These are phyloP conservation scores for Zosterops borbonicus DNA, from an alignment of 2,113 vertebrate species.

Conservation along the genomic window DNA sequence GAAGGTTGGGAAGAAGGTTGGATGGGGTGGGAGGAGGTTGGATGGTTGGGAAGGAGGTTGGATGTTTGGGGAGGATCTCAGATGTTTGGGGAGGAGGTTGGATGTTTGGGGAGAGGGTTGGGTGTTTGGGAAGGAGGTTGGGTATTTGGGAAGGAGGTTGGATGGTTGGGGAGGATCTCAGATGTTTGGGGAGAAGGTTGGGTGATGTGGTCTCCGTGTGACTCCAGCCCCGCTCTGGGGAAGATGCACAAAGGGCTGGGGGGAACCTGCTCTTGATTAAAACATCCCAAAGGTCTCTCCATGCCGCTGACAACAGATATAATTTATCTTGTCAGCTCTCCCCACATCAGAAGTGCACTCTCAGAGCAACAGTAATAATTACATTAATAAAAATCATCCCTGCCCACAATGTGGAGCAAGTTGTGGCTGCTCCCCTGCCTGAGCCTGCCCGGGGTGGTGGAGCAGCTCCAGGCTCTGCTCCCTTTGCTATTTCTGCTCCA, in stretches of 20 bases:
- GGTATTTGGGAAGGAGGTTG: not conserved
- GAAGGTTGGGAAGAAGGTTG: too few relatives aligned
- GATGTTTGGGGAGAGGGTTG: not conserved
- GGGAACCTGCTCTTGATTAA: constrained; percentile 23
- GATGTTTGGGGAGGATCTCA: not conserved
- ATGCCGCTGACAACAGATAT: not conserved
- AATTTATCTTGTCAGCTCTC: constrained; percentile 25
- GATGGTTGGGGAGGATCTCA: not conserved
- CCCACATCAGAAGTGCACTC: not conserved
- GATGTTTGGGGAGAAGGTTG: not conserved
- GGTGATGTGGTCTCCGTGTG: rapidly evolving
- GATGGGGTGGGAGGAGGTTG: not conserved
- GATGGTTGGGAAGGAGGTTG: not conserved
- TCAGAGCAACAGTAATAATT: not conserved
- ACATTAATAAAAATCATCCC: not conserved
- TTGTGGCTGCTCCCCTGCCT: not conserved
- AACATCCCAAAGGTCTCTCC: not conserved
- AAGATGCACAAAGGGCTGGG: not conserved
- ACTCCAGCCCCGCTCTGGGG: not conserved
- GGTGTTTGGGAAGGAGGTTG: not conserved
- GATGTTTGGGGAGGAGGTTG: not conserved
- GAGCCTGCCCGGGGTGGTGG: not conserved
- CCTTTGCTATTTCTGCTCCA: not conserved
- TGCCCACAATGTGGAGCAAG: not conserved
- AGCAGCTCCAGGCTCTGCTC: not conserved